phyloP scores from a whole-genome alignment of 2,888 invertebrate genomes.

The Ditula angustiorana region DNA sequence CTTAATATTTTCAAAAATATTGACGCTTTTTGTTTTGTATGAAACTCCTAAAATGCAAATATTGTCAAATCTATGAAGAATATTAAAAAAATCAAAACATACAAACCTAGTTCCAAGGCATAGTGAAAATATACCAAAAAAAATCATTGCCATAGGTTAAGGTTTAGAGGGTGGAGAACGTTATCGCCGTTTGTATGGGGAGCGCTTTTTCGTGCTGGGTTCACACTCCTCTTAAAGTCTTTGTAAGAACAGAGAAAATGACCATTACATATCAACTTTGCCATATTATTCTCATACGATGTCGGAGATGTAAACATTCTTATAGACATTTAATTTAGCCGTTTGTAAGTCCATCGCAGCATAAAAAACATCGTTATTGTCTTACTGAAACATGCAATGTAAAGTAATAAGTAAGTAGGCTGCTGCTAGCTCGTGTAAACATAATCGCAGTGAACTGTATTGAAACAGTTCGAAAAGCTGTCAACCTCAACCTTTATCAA shows the following conservation, averaged over 20 bases:
- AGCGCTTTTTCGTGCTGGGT: no score
- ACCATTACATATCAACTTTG: neutral
- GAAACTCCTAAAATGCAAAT: no score
- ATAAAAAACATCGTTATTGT: slow-evolving; percentile 58
- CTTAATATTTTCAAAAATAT: no score
- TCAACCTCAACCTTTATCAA: neutral
- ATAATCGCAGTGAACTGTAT: slow-evolving; percentile 3
- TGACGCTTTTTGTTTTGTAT: no score
- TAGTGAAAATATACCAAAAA: no score
- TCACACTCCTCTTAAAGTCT: neutral
- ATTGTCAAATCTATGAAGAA: no score
- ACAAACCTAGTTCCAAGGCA: no score
- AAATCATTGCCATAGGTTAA: no score
- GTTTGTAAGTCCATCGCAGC: slow-evolving; percentile 41
- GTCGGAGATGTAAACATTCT: slow-evolving; percentile 52
- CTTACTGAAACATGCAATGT: slow-evolving; percentile 40
- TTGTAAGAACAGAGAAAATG: neutral
- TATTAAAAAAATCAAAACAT: no score
- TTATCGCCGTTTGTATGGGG: no score
- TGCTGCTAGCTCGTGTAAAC: slow-evolving; percentile 28
- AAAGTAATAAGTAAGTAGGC: slow-evolving; percentile 7
- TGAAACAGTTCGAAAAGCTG: slow-evolving; percentile 9
- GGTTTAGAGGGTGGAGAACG: no score
- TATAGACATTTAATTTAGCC: slow-evolving; percentile 56
- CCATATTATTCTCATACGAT: neutral